Conservation (phyloP, 2,797 vertebrate genomes). For the Prunella strophiata region DNA sequence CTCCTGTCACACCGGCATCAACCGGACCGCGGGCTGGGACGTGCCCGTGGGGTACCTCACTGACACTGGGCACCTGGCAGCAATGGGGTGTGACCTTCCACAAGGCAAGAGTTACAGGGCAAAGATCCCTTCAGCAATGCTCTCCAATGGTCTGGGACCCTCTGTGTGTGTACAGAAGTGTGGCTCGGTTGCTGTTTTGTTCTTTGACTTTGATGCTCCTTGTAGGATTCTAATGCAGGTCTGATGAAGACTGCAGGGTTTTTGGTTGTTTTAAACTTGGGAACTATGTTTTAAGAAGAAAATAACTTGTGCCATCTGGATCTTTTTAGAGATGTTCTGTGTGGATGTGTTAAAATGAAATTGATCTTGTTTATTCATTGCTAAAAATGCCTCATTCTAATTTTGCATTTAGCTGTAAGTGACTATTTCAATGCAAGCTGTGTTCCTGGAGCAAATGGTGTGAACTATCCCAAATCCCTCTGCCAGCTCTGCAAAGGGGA, state of each 20-base stretch:
- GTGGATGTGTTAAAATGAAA: background rate
- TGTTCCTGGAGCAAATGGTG: conserved; percentile 82
- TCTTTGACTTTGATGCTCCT: background rate
- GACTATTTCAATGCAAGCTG: conserved; percentile 90
- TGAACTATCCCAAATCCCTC: conserved; percentile 76
- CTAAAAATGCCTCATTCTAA: background rate
- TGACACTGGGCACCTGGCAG: conserved; percentile 86
- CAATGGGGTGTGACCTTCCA: conserved; percentile 86
- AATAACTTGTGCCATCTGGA: background rate
- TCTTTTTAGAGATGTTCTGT: background rate
- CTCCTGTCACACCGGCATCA: conserved; percentile 92
- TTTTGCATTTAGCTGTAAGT: conserved; percentile 80
- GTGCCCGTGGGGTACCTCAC: conserved; percentile 90
- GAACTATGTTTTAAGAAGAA: background rate
- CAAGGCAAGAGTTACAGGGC: conserved; percentile 73
- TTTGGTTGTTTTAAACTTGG: background rate
- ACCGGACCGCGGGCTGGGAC: conserved; percentile 90
- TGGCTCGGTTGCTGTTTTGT: background rate
- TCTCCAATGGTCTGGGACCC: background rate
- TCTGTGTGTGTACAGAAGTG: background rate
- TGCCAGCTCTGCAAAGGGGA: conserved; percentile 88
- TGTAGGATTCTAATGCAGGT: background rate
- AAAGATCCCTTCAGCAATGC: background rate
- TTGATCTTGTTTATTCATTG: background rate
- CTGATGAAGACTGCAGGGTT: background rate